Evolutionary conservation across 1,140 invertebrate genomes (phyloP), one percentile per base, ranked within the genome.

Genomic region (Dendroctonus valens): DNA sequence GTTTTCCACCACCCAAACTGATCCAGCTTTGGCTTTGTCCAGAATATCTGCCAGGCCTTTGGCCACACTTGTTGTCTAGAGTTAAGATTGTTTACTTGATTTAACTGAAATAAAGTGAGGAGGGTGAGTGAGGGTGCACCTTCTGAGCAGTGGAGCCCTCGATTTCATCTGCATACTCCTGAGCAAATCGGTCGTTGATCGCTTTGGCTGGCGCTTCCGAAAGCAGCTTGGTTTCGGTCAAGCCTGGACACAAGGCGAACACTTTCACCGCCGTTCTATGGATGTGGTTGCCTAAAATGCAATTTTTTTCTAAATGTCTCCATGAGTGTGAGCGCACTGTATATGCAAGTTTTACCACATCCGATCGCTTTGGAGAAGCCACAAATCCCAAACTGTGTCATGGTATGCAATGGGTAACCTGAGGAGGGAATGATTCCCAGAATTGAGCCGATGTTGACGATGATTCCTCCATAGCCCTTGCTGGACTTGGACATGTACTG

Each of bases 291-390:
- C 63, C 63, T 65, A 52, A 52, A 65, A 65, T 59, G 11, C 15
- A 26, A 15, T 0, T 12, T 51, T 51, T 58, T 58, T 26, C 41
- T 44, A 7, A 38, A 58, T 42, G 12, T 7, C 12, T 44, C n/a
- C 46, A 0, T 15, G 3, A 12, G 6, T 26, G 12, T 12, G 38
- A 44, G 5, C 41, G 38, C 0, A 44, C 14, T 38, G 53, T 40
- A 15, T 14, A 44, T 26, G 26, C 6, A n/a, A 52, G 7, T 37
- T 12, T 59, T 67, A 49, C 69, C 65, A 39, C 65, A 64, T 41
- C 74, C 73, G 3, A 83, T 74, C 67, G 82, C 81, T 65, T 80
- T 80, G n/a, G 83, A 83, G 55, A 84, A 82, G 50, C 83, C 83
- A 38, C 55, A 62, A 9, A 86, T 82, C 5, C 81, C 83, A 61